Base-by-base conservation (phyloP, 2,888 invertebrate species). In the Rutpela maculata region DNA sequence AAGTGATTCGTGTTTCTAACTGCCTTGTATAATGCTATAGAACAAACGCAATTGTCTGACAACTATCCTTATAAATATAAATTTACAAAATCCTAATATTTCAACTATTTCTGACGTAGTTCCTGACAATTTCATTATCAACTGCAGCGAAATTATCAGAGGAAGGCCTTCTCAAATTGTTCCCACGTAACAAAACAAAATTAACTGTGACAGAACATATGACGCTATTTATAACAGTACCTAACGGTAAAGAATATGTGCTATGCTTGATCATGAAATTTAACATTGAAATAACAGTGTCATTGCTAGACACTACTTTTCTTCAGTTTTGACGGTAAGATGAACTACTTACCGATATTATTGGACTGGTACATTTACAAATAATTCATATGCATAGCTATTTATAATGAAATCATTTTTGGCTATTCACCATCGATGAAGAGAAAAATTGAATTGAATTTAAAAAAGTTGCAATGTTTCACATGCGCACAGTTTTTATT, bases 151-250 rank as follows among this genome's bases (percentile, higher is more conserved):
- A 50, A 50, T 50, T 50, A 50, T 50, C 50, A 50, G 5, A 50
- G 15, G 50, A 50, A 50, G 50, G 50, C 15, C 50, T 50, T 50
- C 50, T 50, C 1, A 50, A 50, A 50, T 15, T 11, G 11, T 50
- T 50, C 50, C 50, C 50, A 50, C 15, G 15, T 50, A 50, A 50
- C 50, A 50, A 50, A 3, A 50, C 50, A 50, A 50, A 50, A 50
- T 50, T 50, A 50, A 50, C 50, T 50, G 50, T 50, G 50, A 50
- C 50, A 50, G 50, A 15, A 50, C 15, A 50, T 15, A 50, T 50
- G 50, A 50, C 50, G 50, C 50, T 50, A 50, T 50, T 50, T 50
- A 50, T 50, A 50, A 50, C 50, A 50, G 50, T 50, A 15, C 15
- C 50, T 50, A 50, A 15, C 50, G 50, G 50, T 50, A 50, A 15